These are phyloP conservation scores for Hololepta plana DNA, from an alignment of 2,888 invertebrate species.

Conservation along the genomic window DNA sequence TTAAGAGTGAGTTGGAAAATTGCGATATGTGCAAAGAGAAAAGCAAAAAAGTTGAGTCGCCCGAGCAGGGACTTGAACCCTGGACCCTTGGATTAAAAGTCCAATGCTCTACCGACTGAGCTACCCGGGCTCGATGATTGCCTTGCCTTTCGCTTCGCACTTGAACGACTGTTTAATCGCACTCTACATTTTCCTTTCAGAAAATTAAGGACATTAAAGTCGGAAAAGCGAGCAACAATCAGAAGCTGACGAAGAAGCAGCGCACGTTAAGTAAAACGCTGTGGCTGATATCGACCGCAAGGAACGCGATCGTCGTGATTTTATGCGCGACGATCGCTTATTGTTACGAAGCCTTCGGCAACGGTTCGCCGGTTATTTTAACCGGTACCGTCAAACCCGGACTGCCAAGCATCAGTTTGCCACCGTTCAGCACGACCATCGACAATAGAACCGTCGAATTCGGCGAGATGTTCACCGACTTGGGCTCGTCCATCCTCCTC, in stretches of 20 bases:
- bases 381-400: constrained; percentile 62
- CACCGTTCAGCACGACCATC: constrained; percentile 49
- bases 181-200: constrained; percentile 31
- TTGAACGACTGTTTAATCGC: no score
- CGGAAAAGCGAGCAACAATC: constrained; percentile 19
- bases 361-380: constrained; percentile 46
- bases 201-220: constrained; percentile 54
- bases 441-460: constrained; percentile 41
- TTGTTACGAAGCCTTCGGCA: constrained; percentile 31
- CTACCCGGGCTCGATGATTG: constrained; percentile 59
- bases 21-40: no score
- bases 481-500: constrained; percentile 71
- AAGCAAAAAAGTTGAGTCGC: background rate
- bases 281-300: constrained; percentile 64
- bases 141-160: no score
- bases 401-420: constrained; percentile 46
- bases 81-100: constrained; percentile 51
- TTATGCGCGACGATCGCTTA: constrained; percentile 51
- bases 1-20: constrained; percentile 66
- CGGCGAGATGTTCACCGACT: constrained; percentile 53
- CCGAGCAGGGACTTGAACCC: background rate
- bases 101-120: constrained; percentile 61
- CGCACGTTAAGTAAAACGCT: constrained; percentile 35
- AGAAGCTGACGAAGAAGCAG: constrained; percentile 26
- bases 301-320: constrained; percentile 71